Evolutionary conservation across 2,113 vertebrate genomes (phyloP).

Genomic region (Acanthisitta chloris): DNA sequence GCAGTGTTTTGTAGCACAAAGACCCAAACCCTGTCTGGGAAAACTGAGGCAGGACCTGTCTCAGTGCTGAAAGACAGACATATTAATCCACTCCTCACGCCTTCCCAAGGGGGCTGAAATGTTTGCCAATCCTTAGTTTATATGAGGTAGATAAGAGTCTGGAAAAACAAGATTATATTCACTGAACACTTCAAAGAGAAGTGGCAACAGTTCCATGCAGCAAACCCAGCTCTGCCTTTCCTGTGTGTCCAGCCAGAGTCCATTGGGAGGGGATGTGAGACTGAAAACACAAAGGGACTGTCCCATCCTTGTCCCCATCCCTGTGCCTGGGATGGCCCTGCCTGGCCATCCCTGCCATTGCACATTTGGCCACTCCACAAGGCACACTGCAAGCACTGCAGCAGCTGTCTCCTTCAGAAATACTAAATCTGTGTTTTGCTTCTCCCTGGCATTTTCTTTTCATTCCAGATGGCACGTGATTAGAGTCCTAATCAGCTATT

Average conservation of each 20-base stretch:
- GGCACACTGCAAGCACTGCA: not conserved
- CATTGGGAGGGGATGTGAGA: fast-evolving
- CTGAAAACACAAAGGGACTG: not conserved
- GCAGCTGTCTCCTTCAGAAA: not conserved
- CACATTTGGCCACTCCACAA: not conserved
- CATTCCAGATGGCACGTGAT: not conserved
- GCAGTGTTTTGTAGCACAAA: not conserved
- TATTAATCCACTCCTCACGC: not conserved
- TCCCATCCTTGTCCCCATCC: not conserved
- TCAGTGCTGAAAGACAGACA: not conserved
- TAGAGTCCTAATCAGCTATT: not conserved
- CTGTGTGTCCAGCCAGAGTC: not conserved
- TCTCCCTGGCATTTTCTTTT: not conserved
- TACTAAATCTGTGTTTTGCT: not conserved
- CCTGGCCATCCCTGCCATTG: not conserved
- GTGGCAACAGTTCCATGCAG: not conserved
- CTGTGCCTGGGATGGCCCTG: fast-evolving
- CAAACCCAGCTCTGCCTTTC: not conserved
- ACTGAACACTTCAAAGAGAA: not conserved
- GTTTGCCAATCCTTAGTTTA: not conserved
- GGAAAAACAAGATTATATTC: conserved; percentile 40
- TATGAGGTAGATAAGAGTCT: not conserved
- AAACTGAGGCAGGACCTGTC: not conserved
- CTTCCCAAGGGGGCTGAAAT: not conserved
- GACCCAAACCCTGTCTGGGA: not conserved